Conservation (phyloP, 2,113 vertebrate genomes). For the Agelaius tricolor region DNA sequence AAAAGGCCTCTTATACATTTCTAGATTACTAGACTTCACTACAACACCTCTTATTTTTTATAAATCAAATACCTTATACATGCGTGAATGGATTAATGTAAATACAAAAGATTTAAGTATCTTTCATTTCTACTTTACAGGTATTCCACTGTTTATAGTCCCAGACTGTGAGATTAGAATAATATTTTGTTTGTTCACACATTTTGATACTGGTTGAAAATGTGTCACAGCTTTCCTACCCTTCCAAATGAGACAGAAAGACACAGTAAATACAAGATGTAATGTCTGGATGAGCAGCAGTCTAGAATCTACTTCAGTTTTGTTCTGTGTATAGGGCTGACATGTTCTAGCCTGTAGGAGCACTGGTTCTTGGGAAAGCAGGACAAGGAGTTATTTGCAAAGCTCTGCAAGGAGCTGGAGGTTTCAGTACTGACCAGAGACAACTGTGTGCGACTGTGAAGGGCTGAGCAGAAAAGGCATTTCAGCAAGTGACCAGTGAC, state of each 20-base stretch:
- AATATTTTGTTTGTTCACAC: not conserved
- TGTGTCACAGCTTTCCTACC: not conserved
- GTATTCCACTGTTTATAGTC: not conserved
- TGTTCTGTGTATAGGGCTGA: not conserved
- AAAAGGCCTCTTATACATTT: not conserved
- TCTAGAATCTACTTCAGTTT: not conserved
- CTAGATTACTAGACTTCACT: not conserved
- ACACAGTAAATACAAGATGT: not conserved
- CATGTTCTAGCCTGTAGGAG: not conserved
- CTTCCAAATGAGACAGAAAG: not conserved
- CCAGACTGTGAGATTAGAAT: not conserved
- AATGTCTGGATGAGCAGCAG: not conserved
- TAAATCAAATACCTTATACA: not conserved
- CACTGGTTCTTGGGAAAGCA: not conserved
- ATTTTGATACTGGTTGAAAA: not conserved
- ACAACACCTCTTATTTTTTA: not conserved
- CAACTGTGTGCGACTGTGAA: not conserved
- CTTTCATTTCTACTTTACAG: not conserved
- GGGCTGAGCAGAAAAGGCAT: not conserved
- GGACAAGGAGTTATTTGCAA: not conserved
- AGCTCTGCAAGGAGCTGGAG: not conserved
- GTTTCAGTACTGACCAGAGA: not conserved
- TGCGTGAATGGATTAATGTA: not conserved
- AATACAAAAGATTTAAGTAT: not conserved
- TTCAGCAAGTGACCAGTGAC: not conserved